Percentiles rank a stretch among this genome's conserved stretches.
Conservation (phyloP, 1,140 invertebrate species). For the Globodera ellingtonae region DNA sequence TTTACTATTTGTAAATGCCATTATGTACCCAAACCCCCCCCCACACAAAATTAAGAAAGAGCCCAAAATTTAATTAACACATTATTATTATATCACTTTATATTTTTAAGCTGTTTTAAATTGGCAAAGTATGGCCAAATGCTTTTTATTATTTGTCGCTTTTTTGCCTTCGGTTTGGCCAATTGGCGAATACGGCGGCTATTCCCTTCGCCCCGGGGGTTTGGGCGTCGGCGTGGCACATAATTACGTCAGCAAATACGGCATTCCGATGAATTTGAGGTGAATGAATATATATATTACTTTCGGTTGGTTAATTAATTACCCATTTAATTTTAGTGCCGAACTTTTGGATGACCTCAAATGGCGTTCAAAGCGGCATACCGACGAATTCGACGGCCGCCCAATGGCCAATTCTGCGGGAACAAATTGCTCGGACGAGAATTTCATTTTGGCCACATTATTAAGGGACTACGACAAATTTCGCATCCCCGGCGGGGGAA, state of each 20-base stretch:
- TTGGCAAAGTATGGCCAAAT: background rate
- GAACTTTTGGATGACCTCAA: slow-evolving; percentile 2
- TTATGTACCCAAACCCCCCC: background rate
- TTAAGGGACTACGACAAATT: slow-evolving; percentile 56
- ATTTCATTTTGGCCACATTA: slow-evolving; percentile 48
- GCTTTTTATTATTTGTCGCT: background rate
- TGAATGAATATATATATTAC: background rate
- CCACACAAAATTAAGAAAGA: background rate
- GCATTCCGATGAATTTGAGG: slow-evolving; percentile 44
- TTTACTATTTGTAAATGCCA: too few species aligned
- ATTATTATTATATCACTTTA: background rate
- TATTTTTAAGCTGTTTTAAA: background rate
- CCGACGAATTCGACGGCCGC: slow-evolving; percentile 13
- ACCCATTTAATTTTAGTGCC: background rate
- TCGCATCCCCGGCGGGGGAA: slow-evolving; percentile 59
- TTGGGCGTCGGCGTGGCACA: background rate
- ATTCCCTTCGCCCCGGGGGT: slow-evolving; percentile 4
- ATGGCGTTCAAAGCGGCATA: background rate
- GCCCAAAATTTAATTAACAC: background rate
- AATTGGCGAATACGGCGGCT: slow-evolving; percentile 8
- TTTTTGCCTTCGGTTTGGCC: background rate
- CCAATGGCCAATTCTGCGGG: background rate
- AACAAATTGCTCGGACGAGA: slow-evolving; percentile 49
- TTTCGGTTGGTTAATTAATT: background rate
- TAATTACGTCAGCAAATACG: slow-evolving; percentile 39